Evolutionary conservation across 2,888 invertebrate species (phyloP).

Genomic region (Synanthedon andrenaeformis): DNA sequence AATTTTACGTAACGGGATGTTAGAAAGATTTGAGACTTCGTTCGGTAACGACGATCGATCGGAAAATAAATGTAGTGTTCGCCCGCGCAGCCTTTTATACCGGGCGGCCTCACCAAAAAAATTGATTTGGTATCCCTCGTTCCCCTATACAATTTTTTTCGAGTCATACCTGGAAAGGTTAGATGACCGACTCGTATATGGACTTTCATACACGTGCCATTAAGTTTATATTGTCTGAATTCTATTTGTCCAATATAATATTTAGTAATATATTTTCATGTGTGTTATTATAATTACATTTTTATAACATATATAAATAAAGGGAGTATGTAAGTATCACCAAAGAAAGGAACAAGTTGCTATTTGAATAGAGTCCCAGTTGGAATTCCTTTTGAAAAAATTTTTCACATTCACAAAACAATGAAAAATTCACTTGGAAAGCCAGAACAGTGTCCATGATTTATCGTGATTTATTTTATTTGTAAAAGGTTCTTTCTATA

Average conservation of each 20-base stretch:
- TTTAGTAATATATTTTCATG: too few species aligned
- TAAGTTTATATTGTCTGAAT: constrained; percentile 34
- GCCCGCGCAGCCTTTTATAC: constrained; percentile 42
- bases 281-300: too few species aligned
- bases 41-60: constrained; percentile 21
- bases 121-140: constrained; percentile 47
- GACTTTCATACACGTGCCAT: constrained; percentile 55
- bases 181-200: constrained; percentile 20
- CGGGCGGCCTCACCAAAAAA: constrained; percentile 50
- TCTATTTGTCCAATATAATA: constrained; percentile 8
- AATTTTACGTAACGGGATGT: not conserved
- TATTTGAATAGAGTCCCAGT: too few species aligned
- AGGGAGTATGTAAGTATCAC: too few species aligned
- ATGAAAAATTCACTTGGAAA: too few species aligned
- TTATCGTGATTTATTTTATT: too few species aligned
- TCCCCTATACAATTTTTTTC: constrained; percentile 50
- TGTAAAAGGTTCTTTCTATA: too few species aligned
- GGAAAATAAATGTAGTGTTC: constrained; percentile 45
- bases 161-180: constrained; percentile 48
- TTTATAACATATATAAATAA: too few species aligned
- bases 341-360: too few species aligned
- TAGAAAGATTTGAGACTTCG: constrained; percentile 5
- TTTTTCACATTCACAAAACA: too few species aligned
- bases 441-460: too few species aligned
- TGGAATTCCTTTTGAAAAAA: too few species aligned